Conservation (phyloP, 1,140 invertebrate genomes). For the Diorhabda carinulata region DNA sequence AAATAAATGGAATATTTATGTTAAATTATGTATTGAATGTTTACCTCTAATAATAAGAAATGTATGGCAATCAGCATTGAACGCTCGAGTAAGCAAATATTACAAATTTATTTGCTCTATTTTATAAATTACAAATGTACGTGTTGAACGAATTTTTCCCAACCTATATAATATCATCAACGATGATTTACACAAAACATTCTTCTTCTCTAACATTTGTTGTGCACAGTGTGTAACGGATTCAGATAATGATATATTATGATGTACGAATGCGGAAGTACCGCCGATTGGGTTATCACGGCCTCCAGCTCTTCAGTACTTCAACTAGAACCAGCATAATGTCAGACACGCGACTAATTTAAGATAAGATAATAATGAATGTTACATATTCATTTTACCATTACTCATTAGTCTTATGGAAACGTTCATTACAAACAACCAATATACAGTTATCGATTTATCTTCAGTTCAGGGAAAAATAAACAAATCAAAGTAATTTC, state of each 20-base stretch:
- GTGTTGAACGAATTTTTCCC: constrained; percentile 1
- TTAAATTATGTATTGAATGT: too few species aligned
- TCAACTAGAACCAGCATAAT: not conserved
- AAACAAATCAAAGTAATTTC: too few species aligned
- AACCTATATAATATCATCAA: not conserved
- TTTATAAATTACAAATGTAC: not conserved
- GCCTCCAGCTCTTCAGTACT: not conserved
- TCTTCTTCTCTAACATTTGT: not conserved
- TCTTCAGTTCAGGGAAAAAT: not conserved
- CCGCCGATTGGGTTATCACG: constrained; percentile 1
- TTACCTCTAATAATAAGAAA: too few species aligned
- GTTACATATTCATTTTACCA: not conserved
- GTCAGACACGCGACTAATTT: not conserved
- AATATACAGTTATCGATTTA: not conserved
- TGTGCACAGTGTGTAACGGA: not conserved
- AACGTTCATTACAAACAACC: not conserved
- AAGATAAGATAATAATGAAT: not conserved
- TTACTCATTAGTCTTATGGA: constrained; percentile 1
- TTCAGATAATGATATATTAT: constrained; percentile 1
- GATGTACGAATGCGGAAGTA: constrained; percentile 1
- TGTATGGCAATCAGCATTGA: too few species aligned
- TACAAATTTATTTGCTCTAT: too few species aligned
- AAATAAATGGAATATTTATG: too few species aligned
- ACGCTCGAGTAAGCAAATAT: too few species aligned
- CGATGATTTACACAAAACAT: not conserved